Percentiles rank a stretch among this genome's conserved stretches.
These are phyloP conservation scores for Seriola aureovittata DNA, from an alignment of 2,113 vertebrate genomes.

Conservation along the genomic window DNA sequence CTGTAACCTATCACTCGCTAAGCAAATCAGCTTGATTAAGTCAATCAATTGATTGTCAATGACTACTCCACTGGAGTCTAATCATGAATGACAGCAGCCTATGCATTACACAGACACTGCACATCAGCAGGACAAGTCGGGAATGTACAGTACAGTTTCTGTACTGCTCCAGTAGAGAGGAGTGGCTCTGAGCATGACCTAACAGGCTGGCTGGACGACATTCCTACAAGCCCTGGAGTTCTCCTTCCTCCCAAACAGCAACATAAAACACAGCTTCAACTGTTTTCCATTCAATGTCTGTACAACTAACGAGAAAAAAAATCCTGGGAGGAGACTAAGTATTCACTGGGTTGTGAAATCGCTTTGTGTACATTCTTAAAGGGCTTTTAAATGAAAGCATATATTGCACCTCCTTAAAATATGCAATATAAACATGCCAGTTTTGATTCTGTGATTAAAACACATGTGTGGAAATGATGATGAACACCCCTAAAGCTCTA, in stretches of 20 bases:
- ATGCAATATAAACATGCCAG: not conserved
- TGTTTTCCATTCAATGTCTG: conserved; percentile 25
- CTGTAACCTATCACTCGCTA: conserved; percentile 6
- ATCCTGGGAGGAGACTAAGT: not conserved
- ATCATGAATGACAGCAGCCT: conserved; percentile 36
- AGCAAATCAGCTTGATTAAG: conserved; percentile 21
- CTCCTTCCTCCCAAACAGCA: conserved; percentile 43
- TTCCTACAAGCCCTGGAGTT: conserved; percentile 67
- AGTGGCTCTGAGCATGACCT: conserved; percentile 63
- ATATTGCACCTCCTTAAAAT: conserved; percentile 12
- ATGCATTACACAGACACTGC: not conserved
- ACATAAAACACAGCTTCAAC: conserved; percentile 47
- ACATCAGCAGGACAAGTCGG: conserved; percentile 7
- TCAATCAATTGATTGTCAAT: conserved; percentile 45
- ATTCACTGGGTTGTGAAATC: conserved; percentile 14
- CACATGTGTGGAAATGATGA: not conserved
- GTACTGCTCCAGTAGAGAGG: conserved; percentile 54
- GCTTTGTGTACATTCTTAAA: conserved; percentile 2
- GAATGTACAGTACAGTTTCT: conserved; percentile 44
- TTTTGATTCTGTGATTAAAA: conserved; percentile 37
- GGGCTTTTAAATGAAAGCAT: conserved; percentile 1
- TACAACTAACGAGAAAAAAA: conserved; percentile 11
- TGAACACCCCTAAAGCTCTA: conserved; percentile 15
- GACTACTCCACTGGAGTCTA: conserved; percentile 4
- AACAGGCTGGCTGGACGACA: conserved; percentile 70